Base-by-base conservation (phyloP, 2,888 invertebrate species). In the Pristionchus fissidentatus region DNA sequence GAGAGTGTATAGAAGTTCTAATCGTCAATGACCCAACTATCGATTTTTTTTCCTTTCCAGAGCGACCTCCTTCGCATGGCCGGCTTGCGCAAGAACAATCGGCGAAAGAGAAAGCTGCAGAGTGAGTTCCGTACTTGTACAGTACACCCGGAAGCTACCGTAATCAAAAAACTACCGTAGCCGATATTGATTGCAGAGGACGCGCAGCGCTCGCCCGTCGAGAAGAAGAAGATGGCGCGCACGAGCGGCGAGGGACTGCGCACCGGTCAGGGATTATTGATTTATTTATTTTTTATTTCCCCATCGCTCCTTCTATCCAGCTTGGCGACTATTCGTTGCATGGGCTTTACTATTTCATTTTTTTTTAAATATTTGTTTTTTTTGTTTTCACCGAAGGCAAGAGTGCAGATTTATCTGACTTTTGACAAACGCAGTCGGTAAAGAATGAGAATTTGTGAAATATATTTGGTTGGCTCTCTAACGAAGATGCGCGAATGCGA, bases 231-330 rank as follows among this genome's bases (percentile, higher is more conserved):
- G 70, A 10, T 26, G 41, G 70, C 70, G 5, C 70, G 70, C 22
- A 41, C 7, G n/a, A 41, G 8, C 26, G 70, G 26, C 7, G n/a
- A n/a, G 43, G 70, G 43, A 70, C 70, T 43, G 10, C 70, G 70
- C 38, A 70, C 70, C 22, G 70, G 70, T 70, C n/a, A n/a, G n/a
- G n/a, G n/a, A n/a, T n/a, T n/a, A 55, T 70, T 41, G 62, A 38
- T 66, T 3, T 32, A 32, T 29, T 29, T 57, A 0, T 57, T 57
- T 26, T 5, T 29, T n/a, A 26, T 57, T 57, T n/a, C n/a, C n/a
- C n/a, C n/a, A n/a, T n/a, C n/a, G n/a, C n/a, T n/a, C n/a, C n/a
- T n/a, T n/a, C n/a, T n/a, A n/a, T n/a, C n/a, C n/a, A n/a, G n/a
- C n/a, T n/a, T n/a, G n/a, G n/a, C n/a, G n/a, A n/a, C n/a, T n/a